Evolutionary conservation across 2,888 invertebrate genomes (phyloP).

Genomic region (Lymantria monacha): DNA sequence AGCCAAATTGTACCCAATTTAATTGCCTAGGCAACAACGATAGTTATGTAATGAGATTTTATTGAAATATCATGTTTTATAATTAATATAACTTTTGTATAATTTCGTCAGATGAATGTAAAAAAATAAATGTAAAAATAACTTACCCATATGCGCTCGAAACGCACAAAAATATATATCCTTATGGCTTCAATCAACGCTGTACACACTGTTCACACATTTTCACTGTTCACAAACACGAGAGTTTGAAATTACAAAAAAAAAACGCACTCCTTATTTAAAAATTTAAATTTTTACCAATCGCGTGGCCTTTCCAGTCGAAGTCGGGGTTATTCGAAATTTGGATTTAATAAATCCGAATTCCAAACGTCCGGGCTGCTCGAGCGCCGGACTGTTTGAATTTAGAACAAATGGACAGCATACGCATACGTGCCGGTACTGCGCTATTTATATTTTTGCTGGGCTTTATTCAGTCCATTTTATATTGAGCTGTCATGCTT

Average conservation of each 20-base stretch:
- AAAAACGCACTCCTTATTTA: conserved; percentile 26
- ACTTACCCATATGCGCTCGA: conserved; percentile 51
- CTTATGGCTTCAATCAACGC: conserved; percentile 47
- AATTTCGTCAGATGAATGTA: conserved; percentile 7
- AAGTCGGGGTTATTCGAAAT: conserved; percentile 47
- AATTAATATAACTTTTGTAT: not conserved
- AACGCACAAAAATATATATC: conserved; percentile 48
- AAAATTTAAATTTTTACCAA: conserved; percentile 16
- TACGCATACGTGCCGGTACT: conserved; percentile 47
- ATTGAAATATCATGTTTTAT: not conserved
- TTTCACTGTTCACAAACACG: conserved; percentile 52
- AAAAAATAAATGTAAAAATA: conserved; percentile 10
- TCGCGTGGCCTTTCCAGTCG: conserved; percentile 73
- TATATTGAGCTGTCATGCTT: conserved; percentile 32
- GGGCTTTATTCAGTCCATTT: conserved; percentile 50
- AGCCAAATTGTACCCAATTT: conserved; percentile 36
- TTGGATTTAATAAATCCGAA: conserved; percentile 39
- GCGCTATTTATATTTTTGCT: conserved; percentile 68
- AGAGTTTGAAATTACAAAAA: conserved; percentile 27
- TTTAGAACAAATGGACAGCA: conserved; percentile 59
- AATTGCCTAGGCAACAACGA: conserved; percentile 33
- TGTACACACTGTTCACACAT: conserved; percentile 74
- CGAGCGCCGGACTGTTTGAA: conserved; percentile 65
- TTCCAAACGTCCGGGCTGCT: conserved; percentile 60
- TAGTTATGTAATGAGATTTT: conserved; percentile 28